Evolutionary conservation across 2,888 invertebrate genomes (phyloP).

Genomic region (Lasioglossum figueresi): DNA sequence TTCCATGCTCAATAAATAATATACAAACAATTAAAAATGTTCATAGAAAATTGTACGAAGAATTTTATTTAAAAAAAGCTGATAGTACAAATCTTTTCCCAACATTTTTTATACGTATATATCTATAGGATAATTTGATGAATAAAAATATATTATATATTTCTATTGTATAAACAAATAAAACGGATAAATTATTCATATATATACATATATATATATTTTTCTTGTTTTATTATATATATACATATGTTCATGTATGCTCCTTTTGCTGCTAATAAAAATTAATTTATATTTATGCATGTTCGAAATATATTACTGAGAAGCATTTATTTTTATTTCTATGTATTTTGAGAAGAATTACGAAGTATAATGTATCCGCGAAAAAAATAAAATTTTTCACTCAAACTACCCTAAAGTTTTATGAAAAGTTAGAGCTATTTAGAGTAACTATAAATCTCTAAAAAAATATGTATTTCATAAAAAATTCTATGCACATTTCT

Average conservation of each 20-base stretch:
- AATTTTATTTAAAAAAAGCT: neutral
- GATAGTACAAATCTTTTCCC: slow-evolving; percentile 14
- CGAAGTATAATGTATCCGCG: slow-evolving; percentile 77
- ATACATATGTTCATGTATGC: slow-evolving; percentile 32
- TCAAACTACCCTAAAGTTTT: neutral
- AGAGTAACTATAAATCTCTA: neutral
- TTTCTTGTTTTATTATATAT: slow-evolving; percentile 17
- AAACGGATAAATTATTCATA: neutral
- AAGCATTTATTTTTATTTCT: slow-evolving; percentile 81
- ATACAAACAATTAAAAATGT: neutral
- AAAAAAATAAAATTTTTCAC: slow-evolving; percentile 22
- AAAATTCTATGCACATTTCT: neutral
- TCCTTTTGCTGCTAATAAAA: slow-evolving; percentile 58
- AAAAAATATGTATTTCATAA: neutral
- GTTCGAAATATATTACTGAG: slow-evolving; percentile 75
- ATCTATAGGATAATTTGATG: neutral
- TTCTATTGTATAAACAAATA: slow-evolving; percentile 7
- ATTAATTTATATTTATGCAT: slow-evolving; percentile 65
- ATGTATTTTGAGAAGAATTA: slow-evolving; percentile 78
- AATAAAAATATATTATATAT: slow-evolving; percentile 10
- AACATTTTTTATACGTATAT: slow-evolving; percentile 5
- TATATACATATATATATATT: neutral
- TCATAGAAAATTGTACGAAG: neutral
- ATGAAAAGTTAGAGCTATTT: slow-evolving; percentile 20
- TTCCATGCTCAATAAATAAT: slow-evolving; percentile 25